These are phyloP conservation scores for Agapostemon virescens DNA, from an alignment of 2,888 invertebrate species.

Conservation along the genomic window DNA sequence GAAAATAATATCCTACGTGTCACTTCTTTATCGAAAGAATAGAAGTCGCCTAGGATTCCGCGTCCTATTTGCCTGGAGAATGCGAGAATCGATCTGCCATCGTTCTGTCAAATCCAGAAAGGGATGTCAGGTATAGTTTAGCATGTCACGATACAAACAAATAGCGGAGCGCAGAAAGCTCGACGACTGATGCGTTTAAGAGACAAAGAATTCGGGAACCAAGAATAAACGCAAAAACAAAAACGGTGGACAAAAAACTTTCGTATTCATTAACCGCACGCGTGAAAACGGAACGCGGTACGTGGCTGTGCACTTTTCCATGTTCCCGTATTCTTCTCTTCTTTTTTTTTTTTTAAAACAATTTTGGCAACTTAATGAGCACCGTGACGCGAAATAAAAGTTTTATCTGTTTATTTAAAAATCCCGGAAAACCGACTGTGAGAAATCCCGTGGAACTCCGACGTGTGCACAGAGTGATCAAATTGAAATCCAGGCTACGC, in stretches of 20 bases:
- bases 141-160: constrained; percentile 35
- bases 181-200: neutral
- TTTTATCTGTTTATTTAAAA: constrained; percentile 7
- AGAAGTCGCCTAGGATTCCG: constrained; percentile 25
- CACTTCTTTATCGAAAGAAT: constrained; percentile 58
- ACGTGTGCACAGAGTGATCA: neutral
- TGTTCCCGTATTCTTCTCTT: neutral
- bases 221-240: neutral
- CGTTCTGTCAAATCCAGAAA: constrained; percentile 37
- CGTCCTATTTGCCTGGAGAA: constrained; percentile 50
- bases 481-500: neutral
- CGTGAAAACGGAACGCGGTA: neutral
- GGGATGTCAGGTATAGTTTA: neutral
- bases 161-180: neutral
- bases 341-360: neutral
- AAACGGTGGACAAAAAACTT: neutral
- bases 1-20: constrained; percentile 64
- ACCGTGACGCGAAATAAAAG: neutral
- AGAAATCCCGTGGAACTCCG: neutral
- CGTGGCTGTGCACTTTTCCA: neutral
- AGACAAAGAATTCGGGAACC: neutral
- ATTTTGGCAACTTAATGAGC: neutral
- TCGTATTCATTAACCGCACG: neutral
- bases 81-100: constrained; percentile 46
- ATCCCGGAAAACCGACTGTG: neutral